phyloP scores from a whole-genome alignment of 2,113 vertebrate genomes.

The Pristiophorus japonicus region DNA sequence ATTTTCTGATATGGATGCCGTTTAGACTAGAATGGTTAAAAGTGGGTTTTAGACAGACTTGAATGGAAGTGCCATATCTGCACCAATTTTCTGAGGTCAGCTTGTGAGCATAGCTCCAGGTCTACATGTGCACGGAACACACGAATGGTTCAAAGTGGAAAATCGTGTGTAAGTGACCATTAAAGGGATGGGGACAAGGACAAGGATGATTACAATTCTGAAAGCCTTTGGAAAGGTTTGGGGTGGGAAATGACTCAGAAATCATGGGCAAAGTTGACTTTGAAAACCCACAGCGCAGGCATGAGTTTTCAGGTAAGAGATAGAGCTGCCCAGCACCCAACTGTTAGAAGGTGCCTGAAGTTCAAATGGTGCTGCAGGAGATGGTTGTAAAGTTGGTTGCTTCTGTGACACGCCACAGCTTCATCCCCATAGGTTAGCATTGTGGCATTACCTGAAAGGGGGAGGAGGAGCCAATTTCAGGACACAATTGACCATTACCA shows the following conservation, averaged over 20 bases:
- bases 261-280: not conserved
- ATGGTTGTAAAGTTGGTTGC: not conserved
- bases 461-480: not conserved
- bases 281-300: not conserved
- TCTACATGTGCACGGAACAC: not conserved
- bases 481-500: not conserved
- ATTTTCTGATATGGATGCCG: not conserved
- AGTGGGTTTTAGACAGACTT: not conserved
- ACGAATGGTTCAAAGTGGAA: not conserved
- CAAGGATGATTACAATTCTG: not conserved
- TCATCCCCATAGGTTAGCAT: not conserved
- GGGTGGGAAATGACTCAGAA: not conserved
- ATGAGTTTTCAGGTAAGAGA: not conserved
- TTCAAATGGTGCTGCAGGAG: not conserved
- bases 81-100: not conserved
- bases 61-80: not conserved
- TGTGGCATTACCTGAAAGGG: not conserved
- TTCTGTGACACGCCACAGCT: not conserved
- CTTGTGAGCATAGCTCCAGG: not conserved
- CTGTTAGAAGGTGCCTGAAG: not conserved
- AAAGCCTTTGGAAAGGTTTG: constrained; percentile 1
- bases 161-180: not conserved
- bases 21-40: not conserved
- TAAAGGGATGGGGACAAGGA: not conserved
- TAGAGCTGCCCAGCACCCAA: not conserved